Evolutionary conservation across 2,113 vertebrate species (phyloP).

Genomic region (Scortum barcoo): DNA sequence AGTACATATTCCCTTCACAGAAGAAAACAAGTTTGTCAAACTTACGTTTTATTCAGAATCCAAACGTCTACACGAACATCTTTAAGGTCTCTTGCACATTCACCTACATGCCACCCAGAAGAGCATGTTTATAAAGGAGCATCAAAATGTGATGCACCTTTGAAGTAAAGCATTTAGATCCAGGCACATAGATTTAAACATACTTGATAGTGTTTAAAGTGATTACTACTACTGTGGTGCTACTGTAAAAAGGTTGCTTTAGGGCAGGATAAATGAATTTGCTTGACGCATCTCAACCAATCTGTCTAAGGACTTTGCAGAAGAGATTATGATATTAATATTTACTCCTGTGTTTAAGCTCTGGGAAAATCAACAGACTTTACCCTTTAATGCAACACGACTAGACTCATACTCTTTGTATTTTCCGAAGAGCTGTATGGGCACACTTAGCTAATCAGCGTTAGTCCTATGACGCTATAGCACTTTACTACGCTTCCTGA

Average conservation of each 20-base stretch:
- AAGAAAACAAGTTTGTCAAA: no score
- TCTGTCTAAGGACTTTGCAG: neutral
- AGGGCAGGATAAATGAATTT: neutral
- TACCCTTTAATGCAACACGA: neutral
- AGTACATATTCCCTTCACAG: no score
- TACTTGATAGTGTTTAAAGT: neutral
- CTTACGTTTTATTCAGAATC: no score
- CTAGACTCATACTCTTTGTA: neutral
- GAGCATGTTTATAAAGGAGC: neutral
- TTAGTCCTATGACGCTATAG: neutral
- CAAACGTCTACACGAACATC: neutral
- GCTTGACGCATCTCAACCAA: neutral
- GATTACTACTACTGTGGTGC: no score
- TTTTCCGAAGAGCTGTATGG: neutral
- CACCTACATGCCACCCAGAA: neutral
- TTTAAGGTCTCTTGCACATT: neutral
- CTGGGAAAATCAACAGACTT: neutral
- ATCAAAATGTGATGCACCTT: neutral
- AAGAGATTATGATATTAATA: neutral
- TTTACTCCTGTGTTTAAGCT: constrained; percentile 2
- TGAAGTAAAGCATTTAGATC: constrained; percentile 2
- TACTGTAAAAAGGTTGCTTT: neutral
- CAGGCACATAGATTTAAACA: neutral
- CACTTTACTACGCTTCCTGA: no score
- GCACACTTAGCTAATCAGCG: neutral